Conservation (phyloP, 2,797 vertebrate species). For the Acridotheres tristis region DNA sequence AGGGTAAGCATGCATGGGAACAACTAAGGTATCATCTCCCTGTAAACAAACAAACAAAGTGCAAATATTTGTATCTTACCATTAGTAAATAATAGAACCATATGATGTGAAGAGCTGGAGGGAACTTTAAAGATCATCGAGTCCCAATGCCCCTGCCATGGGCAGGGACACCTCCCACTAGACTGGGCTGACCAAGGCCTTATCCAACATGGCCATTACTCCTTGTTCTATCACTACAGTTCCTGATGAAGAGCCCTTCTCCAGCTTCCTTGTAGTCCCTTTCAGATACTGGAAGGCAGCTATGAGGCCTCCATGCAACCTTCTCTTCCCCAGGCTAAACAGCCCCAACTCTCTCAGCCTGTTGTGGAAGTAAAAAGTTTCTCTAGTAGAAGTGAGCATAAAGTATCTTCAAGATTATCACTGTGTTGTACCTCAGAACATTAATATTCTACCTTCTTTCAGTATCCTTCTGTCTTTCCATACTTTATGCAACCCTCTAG, state of each 20-base stretch:
- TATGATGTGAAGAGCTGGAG: neutral
- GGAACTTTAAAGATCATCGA: neutral
- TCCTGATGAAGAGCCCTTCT: neutral
- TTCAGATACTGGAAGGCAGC: neutral
- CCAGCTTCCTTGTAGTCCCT: neutral
- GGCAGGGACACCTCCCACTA: neutral
- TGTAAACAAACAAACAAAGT: neutral
- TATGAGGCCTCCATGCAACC: neutral
- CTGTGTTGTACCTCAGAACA: neutral
- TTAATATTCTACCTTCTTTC: neutral
- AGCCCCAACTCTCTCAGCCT: neutral
- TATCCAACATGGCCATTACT: neutral
- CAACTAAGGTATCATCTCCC: constrained; percentile 86
- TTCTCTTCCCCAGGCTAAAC: neutral
- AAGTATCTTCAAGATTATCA: neutral
- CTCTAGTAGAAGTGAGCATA: neutral
- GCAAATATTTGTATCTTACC: neutral
- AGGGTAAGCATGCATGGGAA: constrained; percentile 93
- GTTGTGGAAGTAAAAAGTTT: neutral
- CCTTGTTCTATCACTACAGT: neutral
- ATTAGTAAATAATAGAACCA: neutral
- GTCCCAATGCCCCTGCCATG: neutral
- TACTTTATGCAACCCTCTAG: neutral
- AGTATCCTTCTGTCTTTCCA: neutral
- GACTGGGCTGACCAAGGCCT: neutral